phyloP scores from a whole-genome alignment of 92 coral and sea anemone genomes.

The Umimayanthus chanpuru region DNA sequence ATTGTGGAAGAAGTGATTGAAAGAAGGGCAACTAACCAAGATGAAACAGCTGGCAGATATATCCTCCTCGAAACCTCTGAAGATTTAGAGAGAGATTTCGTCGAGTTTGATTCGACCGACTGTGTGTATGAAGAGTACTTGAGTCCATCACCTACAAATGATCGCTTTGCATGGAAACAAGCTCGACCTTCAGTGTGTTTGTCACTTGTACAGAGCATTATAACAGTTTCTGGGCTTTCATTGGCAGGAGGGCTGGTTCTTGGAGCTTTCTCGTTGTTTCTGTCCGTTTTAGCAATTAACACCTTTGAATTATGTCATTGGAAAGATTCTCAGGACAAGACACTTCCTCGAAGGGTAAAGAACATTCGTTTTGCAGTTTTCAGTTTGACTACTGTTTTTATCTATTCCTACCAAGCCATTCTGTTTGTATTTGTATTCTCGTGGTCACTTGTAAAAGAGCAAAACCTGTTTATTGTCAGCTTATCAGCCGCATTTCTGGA shows the following conservation, averaged over 20 bases:
- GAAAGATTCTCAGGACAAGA: neutral
- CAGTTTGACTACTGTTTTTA: neutral
- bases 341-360: neutral
- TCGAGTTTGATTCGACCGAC: neutral
- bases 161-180: conserved; percentile 3
- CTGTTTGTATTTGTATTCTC: conserved; percentile 3
- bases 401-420: no score
- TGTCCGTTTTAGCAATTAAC: neutral
- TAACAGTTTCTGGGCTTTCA: neutral
- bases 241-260: conserved; percentile 3
- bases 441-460: conserved; percentile 42
- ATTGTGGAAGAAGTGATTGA: neutral
- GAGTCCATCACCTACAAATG: neutral
- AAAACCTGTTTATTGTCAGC: conserved; percentile 21
- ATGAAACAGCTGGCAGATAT: neutral
- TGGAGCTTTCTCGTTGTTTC: neutral
- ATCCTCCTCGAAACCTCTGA: neutral
- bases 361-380: neutral
- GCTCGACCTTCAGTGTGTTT: conserved; percentile 2
- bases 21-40: neutral
- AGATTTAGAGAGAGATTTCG: neutral
- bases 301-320: neutral
- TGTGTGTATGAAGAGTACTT: conserved; percentile 7
- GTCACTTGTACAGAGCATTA: neutral
- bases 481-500: conserved; percentile 37